phyloP scores from a whole-genome alignment of 2,888 invertebrate genomes.

The Pterostichus niger region DNA sequence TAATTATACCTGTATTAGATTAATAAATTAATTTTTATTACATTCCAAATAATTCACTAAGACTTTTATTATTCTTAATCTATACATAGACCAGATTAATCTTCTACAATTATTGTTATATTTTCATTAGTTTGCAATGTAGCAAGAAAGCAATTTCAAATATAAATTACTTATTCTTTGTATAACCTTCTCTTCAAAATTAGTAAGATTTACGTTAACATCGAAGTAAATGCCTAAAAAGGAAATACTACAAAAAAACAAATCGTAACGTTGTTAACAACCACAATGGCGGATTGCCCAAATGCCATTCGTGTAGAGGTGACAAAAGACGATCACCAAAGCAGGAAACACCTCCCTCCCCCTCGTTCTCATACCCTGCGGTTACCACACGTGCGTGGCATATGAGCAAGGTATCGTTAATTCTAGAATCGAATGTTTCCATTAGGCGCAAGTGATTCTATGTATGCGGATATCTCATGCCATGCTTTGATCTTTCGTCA shows the following conservation, averaged over 20 bases:
- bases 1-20: not conserved
- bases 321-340: slow-evolving; percentile 63
- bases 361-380: not conserved
- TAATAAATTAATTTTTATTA: not conserved
- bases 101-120: too few species aligned
- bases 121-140: too few species aligned
- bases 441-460: slow-evolving; percentile 69
- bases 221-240: not conserved
- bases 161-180: not conserved
- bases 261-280: slow-evolving; percentile 17
- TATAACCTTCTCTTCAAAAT: not conserved
- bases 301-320: slow-evolving; percentile 41
- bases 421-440: slow-evolving; percentile 72
- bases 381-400: slow-evolving; percentile 48
- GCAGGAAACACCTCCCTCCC: slow-evolving; percentile 41
- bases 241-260: not conserved
- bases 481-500: slow-evolving; percentile 75
- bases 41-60: too few species aligned
- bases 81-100: too few species aligned
- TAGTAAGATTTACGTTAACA: not conserved
- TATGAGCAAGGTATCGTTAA: slow-evolving; percentile 56
- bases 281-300: slow-evolving; percentile 12
- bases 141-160: too few species aligned
- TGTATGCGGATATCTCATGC: not conserved
- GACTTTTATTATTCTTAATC: too few species aligned